A percentile compares a stretch with the other conserved stretches of the same genome.
Conservation (phyloP, 1,140 invertebrate genomes). For the Rhopalosiphum maidis region DNA sequence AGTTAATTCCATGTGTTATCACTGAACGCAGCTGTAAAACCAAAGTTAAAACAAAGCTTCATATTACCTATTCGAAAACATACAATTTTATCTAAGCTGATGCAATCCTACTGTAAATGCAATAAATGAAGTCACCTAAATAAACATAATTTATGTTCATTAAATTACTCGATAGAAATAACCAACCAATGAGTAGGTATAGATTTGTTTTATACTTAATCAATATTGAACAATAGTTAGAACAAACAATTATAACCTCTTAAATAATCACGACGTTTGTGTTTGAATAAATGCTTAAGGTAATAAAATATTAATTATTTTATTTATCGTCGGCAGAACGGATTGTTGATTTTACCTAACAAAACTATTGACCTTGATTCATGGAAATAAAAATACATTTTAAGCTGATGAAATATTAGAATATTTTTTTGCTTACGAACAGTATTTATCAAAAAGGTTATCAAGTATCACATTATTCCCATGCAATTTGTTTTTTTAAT, state of each 20-base stretch:
- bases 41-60: background rate
- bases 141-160: background rate
- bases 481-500: background rate
- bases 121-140: conserved; percentile 26
- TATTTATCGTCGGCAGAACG: background rate
- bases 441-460: conserved; percentile 17
- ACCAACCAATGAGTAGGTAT: background rate
- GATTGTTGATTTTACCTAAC: conserved; percentile 2
- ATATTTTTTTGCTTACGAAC: conserved; percentile 5
- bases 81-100: conserved; percentile 24
- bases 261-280: background rate
- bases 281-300: background rate
- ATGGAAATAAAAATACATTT: background rate
- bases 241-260: conserved; percentile 16
- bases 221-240: background rate
- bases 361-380: conserved; percentile 10
- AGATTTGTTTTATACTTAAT: background rate
- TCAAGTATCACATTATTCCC: background rate
- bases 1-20: conserved; percentile 14
- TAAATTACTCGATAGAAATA: conserved; percentile 4
- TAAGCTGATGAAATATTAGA: conserved; percentile 7
- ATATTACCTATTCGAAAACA: background rate
- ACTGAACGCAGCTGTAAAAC: background rate
- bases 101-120: background rate
- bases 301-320: conserved; percentile 25